Evolutionary conservation across 2,113 vertebrate genomes (phyloP).

Genomic region (Saguinus midas): DNA sequence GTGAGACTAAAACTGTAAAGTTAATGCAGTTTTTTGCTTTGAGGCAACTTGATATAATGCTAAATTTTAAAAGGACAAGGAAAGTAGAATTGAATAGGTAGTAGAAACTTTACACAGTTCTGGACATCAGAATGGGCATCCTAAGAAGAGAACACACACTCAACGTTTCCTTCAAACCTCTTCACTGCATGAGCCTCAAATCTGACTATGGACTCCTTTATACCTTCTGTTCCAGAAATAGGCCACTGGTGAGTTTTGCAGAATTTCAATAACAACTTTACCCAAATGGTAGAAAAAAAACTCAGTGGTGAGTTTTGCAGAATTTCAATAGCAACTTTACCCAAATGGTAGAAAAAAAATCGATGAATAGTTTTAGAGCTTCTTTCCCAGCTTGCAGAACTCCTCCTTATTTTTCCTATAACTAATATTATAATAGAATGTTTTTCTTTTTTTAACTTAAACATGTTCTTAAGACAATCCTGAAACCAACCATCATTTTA

Average conservation of each 20-base stretch:
- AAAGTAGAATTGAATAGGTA: neutral
- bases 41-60: neutral
- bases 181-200: neutral
- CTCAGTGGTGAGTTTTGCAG: neutral
- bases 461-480: neutral
- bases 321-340: neutral
- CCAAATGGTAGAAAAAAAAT: neutral
- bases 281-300: neutral
- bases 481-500: neutral
- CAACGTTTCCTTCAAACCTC: rapidly evolving
- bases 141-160: neutral
- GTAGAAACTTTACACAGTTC: neutral
- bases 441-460: neutral
- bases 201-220: neutral
- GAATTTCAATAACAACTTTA: neutral
- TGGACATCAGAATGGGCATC: neutral
- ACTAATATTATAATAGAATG: neutral
- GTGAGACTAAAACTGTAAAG: neutral
- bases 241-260: neutral
- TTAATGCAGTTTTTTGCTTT: neutral
- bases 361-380: neutral
- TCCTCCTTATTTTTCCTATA: neutral
- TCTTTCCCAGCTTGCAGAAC: neutral
- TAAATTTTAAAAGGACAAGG: neutral
- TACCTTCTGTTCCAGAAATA: neutral